Conservation (phyloP, 2,888 invertebrate genomes). For the Lasioglossum calceatum region DNA sequence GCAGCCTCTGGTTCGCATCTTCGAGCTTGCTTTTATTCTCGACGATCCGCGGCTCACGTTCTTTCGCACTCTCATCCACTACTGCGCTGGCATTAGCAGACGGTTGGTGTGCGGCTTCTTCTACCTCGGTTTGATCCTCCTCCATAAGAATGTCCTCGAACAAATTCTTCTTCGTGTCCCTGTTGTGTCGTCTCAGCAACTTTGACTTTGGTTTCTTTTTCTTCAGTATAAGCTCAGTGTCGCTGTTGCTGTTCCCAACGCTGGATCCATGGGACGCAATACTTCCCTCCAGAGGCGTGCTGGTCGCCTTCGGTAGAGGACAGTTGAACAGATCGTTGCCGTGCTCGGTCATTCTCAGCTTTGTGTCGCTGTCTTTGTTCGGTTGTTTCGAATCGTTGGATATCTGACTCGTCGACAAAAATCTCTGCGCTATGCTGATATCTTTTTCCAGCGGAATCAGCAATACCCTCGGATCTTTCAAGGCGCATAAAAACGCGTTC, state of each 20-base stretch:
- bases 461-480: constrained; percentile 32
- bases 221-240: background rate
- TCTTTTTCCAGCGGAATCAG: background rate
- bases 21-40: background rate
- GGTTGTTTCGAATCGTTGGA: background rate
- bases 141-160: constrained; percentile 27
- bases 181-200: background rate
- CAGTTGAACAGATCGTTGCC: background rate
- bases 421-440: background rate
- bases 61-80: background rate
- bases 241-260: constrained; percentile 1
- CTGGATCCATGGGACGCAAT: background rate
- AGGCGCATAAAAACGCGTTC: constrained; percentile 59
- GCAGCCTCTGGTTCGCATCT: background rate
- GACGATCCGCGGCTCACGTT: background rate
- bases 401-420: background rate
- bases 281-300: constrained; percentile 19
- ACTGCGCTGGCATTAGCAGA: background rate
- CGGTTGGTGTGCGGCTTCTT: too few relatives aligned
- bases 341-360: background rate
- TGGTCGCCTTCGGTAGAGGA: constrained; percentile 29
- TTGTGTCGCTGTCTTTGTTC: background rate
- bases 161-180: background rate
- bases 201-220: constrained; percentile 36
- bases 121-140: background rate